Evolutionary conservation across 2,797 vertebrate genomes (phyloP), one percentile per base, ranked within the genome.

Genomic region (Staurois parvus): DNA sequence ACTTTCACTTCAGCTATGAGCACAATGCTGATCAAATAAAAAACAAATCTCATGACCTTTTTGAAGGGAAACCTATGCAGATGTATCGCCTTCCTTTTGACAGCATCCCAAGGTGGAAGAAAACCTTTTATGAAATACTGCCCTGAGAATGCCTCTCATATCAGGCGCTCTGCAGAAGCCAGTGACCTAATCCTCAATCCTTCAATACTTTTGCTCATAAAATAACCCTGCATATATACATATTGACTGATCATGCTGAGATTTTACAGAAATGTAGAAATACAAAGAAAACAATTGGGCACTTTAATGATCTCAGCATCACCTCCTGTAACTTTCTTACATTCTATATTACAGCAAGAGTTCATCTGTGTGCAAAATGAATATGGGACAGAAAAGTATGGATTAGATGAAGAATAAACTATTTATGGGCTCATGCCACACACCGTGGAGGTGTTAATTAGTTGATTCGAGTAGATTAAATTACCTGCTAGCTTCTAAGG

Each of bases 11-110:
- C n/a, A n/a, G 48, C 75, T 81, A 12, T 67, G 67, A 72, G 72
- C 2, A 56, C 56, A 78, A 68, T 83, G 40, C 28, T 73, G 70
- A 29, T 24, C 56, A 56, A 45, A 73, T 24, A 56, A 68, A 45
- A 73, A 73, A 37, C 15, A 72, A 72, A 83, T 83, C 59, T 83
- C 83, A 68, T 83, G 85, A 79, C 42, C 72, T 86, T 83, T 83
- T 42, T 77, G 52, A 68, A 66, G 67, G 56, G 34, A 59, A 69
- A 68, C 8, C 21, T 56, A 24, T 37, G 78, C n/a, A 70, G 67
- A 80, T 80, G 32, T 80, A 80, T 68, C 56, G 45, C 45, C 17
- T 70, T 52, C 15, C 40, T 52, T 30, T 80, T 48, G 74, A 82
- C 52, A 78, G 82, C 82, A 82, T 82, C 76, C 79, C 37, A 30